These are phyloP conservation scores for Heliconius hewitsoni DNA, from an alignment of 1,140 invertebrate genomes.

Conservation along the genomic window DNA sequence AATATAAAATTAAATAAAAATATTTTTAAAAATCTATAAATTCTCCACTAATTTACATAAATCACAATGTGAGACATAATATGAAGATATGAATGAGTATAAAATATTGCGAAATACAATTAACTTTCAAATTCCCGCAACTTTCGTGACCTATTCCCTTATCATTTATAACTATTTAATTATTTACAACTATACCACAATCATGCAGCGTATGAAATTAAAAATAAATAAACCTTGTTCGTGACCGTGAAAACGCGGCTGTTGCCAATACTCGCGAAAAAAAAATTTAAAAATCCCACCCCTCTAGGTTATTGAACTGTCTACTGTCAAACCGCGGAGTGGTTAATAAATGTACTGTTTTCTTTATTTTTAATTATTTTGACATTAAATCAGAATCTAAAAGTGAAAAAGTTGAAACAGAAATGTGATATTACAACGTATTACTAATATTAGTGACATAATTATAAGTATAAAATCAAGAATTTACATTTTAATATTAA, in stretches of 20 bases:
- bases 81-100: background rate
- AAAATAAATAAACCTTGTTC: background rate
- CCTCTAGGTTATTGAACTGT: conserved; percentile 54
- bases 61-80: background rate
- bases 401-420: background rate
- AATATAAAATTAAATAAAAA: too few species aligned
- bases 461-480: conserved; percentile 10
- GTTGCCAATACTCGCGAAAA: conserved; percentile 1
- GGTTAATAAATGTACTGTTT: conserved; percentile 25
- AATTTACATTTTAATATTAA: background rate
- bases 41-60: background rate
- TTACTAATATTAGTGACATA: conserved; percentile 8
- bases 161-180: background rate
- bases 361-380: conserved; percentile 8
- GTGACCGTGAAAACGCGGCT: conserved; percentile 9
- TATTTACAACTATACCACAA: background rate
- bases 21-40: too few species aligned
- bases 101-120: background rate
- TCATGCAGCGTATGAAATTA: background rate
- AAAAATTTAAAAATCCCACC: conserved; percentile 35
- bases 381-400: conserved; percentile 32
- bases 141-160: background rate
- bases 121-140: background rate
- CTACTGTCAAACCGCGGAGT: conserved; percentile 48
- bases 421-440: conserved; percentile 14